Conservation (phyloP, 2,797 vertebrate species). For the Xenops minutus region DNA sequence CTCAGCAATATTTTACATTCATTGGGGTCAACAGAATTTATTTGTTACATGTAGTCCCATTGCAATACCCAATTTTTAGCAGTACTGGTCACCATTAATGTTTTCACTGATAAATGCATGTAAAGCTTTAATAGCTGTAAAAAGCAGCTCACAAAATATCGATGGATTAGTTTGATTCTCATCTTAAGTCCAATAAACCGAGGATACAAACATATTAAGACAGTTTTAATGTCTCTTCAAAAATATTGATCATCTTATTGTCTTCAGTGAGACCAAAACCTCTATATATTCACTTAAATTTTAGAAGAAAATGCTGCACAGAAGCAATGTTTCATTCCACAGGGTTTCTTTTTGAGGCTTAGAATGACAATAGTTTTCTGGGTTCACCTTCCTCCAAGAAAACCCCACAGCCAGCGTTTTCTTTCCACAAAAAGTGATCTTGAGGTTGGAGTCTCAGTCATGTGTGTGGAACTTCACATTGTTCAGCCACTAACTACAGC, state of each 20-base stretch:
- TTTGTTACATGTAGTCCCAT: not conserved
- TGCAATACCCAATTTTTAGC: not conserved
- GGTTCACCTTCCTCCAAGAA: not conserved
- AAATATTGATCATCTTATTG: not conserved
- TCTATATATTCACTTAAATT: not conserved
- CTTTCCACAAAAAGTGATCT: not conserved
- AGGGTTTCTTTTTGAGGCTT: not conserved
- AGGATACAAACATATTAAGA: not conserved
- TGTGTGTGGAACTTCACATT: fast-evolving
- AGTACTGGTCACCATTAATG: not conserved
- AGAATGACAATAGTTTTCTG: not conserved
- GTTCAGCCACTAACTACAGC: not conserved
- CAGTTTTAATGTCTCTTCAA: not conserved
- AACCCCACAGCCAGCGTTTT: not conserved
- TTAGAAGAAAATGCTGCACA: not conserved
- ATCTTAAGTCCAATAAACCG: not conserved
- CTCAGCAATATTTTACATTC: not conserved
- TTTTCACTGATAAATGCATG: not conserved
- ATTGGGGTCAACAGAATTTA: not conserved
- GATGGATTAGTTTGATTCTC: not conserved
- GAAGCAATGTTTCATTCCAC: not conserved
- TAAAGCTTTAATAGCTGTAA: not conserved
- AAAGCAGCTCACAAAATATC: not conserved
- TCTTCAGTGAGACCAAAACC: not conserved
- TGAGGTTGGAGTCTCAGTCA: not conserved